Conservation (phyloP, 2,797 vertebrate species). For the Scolopax bukidnonensis region DNA sequence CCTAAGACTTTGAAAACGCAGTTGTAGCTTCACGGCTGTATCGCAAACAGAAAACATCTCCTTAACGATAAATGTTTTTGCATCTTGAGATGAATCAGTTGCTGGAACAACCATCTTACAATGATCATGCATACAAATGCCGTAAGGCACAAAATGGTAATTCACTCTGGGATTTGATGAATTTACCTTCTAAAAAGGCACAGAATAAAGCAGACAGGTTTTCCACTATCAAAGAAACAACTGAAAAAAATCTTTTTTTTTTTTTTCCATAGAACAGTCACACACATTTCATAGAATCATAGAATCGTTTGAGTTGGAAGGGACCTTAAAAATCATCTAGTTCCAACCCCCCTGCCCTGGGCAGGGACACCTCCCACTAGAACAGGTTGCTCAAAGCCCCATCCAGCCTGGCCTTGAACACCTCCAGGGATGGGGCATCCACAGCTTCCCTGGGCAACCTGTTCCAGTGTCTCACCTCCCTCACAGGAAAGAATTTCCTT, state of each 20-base stretch:
- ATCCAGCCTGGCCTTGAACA: too few species aligned
- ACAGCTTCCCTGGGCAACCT: too few species aligned
- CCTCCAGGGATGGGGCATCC: too few species aligned
- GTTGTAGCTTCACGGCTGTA: neutral
- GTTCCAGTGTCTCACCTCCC: too few species aligned
- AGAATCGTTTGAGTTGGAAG: too few species aligned
- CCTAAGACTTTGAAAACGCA: neutral
- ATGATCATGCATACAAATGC: neutral
- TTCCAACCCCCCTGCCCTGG: too few species aligned
- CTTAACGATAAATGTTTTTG: neutral
- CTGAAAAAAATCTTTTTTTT: neutral
- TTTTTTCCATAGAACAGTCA: neutral
- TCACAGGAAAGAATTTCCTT: too few species aligned
- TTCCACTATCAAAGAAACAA: neutral
- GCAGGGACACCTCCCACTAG: too few species aligned
- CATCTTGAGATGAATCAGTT: neutral
- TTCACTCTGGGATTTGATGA: neutral
- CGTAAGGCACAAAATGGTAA: neutral
- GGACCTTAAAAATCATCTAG: too few species aligned
- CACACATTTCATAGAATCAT: neutral
- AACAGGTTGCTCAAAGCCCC: too few species aligned
- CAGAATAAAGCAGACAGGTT: neutral
- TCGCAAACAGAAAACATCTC: neutral
- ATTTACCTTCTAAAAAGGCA: neutral
- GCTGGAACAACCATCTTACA: neutral